Base-by-base conservation (phyloP, 2,888 invertebrate species). In the Tyria jacobaeae region DNA sequence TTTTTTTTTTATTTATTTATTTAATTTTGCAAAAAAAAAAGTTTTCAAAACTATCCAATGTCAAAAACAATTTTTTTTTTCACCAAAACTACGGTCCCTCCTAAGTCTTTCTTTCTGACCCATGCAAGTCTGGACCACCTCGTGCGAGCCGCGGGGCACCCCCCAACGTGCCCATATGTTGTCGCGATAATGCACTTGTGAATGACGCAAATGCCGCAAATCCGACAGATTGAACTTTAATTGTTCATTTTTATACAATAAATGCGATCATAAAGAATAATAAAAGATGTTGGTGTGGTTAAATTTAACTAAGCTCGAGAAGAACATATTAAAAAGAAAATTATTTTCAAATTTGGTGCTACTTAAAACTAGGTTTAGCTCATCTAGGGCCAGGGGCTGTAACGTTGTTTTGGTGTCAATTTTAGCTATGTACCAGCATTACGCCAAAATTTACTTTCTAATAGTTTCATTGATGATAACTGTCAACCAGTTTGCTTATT, bases 181-280 rank as follows among this genome's bases (percentile, higher is more conserved):
- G 88, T 80, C 71, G 79, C 81, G 76, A 82, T 91, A 89, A 91
- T 87, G 89, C 89, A 86, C 87, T 89, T 89, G 82, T 89, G 85
- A 90, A 88, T 84, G 86, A 78, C 71, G 77, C 88, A 87, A 89
- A 89, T 88, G 89, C 89, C 89, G 80, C 89, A 90, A 91, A 89
- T 87, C 87, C 80, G 66, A 65, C 64, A 75, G 83, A 90, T 86
- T 85, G 77, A 60, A 73, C 83, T 85, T 76, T 81, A 81, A 84
- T 85, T 83, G 81, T 65, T 67, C 66, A 68, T 72, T 73, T 78
- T 61, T 66, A 71, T 50, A 44, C 10, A 21, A 4, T 21, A 44
- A 21, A 21, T 4, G 12, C 21, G 3, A 44, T 21, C 12, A 21
- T 41, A 21, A 21, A 21, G 21, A 21, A 44, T 4, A 21, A 12